These are phyloP conservation scores for Ophthalmolycus amberensis DNA, from an alignment of 2,113 vertebrate species.

Conservation along the genomic window DNA sequence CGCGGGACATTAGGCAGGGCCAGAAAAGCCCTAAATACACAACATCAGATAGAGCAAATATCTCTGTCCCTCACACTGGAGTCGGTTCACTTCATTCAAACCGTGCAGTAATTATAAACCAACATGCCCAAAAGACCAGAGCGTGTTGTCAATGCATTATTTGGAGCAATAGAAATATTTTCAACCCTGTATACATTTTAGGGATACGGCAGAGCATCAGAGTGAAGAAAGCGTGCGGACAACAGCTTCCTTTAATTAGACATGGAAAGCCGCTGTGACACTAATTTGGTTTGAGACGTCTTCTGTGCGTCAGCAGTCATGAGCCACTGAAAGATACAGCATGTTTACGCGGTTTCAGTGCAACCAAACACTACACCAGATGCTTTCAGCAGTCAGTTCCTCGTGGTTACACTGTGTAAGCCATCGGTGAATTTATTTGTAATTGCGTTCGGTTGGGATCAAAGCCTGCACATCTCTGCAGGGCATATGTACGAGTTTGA, in stretches of 20 bases:
- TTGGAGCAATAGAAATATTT: slow-evolving; percentile 11
- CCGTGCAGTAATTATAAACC: slow-evolving; percentile 1
- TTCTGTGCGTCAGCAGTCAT: slow-evolving; percentile 11
- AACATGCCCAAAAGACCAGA: background rate
- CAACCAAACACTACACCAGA: slow-evolving; percentile 32
- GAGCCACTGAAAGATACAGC: slow-evolving; percentile 12
- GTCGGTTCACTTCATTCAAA: slow-evolving; percentile 15
- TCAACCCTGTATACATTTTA: background rate
- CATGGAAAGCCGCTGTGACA: slow-evolving; percentile 33
- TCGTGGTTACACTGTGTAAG: background rate
- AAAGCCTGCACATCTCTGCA: background rate
- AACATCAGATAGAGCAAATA: slow-evolving; percentile 44
- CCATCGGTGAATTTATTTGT: slow-evolving; percentile 14
- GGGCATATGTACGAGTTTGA: background rate
- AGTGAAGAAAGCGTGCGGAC: background rate
- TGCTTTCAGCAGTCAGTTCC: slow-evolving; percentile 29
- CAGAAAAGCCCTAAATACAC: slow-evolving; percentile 33
- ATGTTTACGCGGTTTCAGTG: slow-evolving; percentile 42
- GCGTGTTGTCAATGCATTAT: background rate
- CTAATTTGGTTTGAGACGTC: slow-evolving; percentile 25
- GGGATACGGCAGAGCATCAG: background rate
- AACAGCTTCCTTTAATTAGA: slow-evolving; percentile 40
- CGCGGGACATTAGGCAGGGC: background rate
- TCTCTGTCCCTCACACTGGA: slow-evolving; percentile 9
- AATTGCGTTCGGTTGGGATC: background rate